Percentiles rank a stretch among this genome's conserved stretches.
Conservation (phyloP, 2,797 vertebrate species). For the Syncerus caffer region DNA sequence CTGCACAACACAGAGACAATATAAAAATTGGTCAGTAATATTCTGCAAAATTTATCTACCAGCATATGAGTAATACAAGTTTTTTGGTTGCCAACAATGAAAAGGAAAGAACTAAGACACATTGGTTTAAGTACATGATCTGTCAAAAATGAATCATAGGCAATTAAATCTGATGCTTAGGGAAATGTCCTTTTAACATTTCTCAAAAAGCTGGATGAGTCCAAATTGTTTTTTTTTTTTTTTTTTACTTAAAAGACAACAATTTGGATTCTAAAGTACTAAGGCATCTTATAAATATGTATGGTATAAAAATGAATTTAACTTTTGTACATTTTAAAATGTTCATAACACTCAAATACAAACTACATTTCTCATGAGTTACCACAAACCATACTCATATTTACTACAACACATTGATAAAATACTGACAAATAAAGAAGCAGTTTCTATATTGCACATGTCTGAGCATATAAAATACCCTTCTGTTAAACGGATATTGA, state of each 20-base stretch:
- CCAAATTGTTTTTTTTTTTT: neutral
- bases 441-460: neutral
- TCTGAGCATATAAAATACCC: neutral
- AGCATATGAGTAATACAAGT: neutral
- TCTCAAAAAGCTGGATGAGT: neutral
- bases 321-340: neutral
- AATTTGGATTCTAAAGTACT: neutral
- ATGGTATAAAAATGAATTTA: neutral
- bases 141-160: constrained; percentile 31
- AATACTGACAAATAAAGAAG: neutral
- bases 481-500: neutral
- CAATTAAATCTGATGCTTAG: constrained; percentile 32
- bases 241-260: neutral
- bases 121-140: neutral
- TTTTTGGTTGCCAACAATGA: neutral
- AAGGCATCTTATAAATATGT: neutral
- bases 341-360: neutral
- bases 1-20: neutral
- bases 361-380: neutral
- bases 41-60: neutral
- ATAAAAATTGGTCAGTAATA: neutral
- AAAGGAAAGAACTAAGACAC: neutral
- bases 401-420: neutral
- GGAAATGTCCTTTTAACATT: neutral
- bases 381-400: neutral